Evolutionary conservation across 2,113 vertebrate species (phyloP).

Genomic region (Erythrolamprus reginae): DNA sequence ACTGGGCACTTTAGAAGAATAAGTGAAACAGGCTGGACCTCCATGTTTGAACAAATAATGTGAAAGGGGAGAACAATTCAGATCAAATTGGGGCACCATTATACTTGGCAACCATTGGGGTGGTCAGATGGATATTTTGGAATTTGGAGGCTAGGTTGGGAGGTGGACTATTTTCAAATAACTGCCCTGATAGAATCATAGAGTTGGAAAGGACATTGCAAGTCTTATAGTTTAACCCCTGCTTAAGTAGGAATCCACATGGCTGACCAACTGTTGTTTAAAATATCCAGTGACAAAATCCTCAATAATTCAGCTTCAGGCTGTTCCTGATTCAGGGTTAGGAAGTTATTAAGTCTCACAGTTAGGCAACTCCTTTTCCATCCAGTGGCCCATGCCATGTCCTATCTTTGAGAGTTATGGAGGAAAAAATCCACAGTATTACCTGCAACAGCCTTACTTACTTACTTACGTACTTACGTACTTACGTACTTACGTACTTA

Average conservation of each 20-base stretch:
- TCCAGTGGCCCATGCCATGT: not conserved
- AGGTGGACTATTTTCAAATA: not conserved
- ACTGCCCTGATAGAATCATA: not conserved
- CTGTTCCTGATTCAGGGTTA: not conserved
- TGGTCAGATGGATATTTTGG: not conserved
- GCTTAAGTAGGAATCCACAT: not conserved
- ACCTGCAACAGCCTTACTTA: not conserved
- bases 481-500: no score
- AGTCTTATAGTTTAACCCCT: not conserved
- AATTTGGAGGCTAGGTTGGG: not conserved
- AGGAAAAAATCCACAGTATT: not conserved
- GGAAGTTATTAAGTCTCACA: not conserved
- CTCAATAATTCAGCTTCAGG: not conserved
- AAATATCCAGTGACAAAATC: not conserved
- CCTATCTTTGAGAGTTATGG: not conserved
- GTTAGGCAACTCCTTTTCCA: not conserved
- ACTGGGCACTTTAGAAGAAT: not conserved
- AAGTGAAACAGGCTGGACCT: not conserved
- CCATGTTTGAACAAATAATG: not conserved
- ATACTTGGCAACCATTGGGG: not conserved
- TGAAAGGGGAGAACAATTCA: not conserved
- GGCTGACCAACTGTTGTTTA: not conserved
- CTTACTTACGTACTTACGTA: no score
- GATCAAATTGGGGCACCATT: not conserved
- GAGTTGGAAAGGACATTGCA: not conserved